Evolutionary conservation across 2,888 invertebrate genomes (phyloP), one percentile per base, ranked within the genome.

Genomic region (Dorcus hopei): DNA sequence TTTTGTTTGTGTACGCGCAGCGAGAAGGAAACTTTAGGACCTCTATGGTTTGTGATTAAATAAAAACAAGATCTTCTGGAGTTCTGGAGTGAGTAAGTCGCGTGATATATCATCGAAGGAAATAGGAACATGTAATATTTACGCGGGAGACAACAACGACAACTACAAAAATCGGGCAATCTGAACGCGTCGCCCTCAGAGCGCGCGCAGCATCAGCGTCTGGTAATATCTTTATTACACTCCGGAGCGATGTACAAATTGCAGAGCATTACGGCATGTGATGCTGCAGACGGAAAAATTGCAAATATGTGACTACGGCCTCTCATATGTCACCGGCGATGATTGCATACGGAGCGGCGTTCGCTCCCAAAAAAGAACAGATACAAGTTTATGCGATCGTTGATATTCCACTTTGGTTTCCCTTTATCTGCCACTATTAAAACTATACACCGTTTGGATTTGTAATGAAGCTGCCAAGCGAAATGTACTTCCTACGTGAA

Each of bases 201-300:
- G 61, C 9, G 45, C 45, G 66, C 65, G 68, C 61, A 65, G 64
- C 42, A 11, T 42, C 42, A 42, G 45, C 45, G 45, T 45, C 45
- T 45, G 45, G 45, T 71, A 72, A 74, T 74, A 73, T 72, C 72
- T 74, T 74, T 74, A 74, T 72, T 72, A 73, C 72, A 71, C 73
- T 70, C 70, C 64, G 64, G 71, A 71, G 72, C 68, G 64, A 67
- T 66, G 71, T 69, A 73, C 74, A 74, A 73, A 74, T 74, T 73
- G 72, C 72, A 61, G 68, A 66, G 68, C 72, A 72, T 74, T 73
- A 74, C 72, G 68, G 67, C 72, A 72, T 70, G 69, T 72, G 72
- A 70, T 70, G 69, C 66, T 70, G 70, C 70, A 72, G 72, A 72
- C 71, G 68, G 72, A 74, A 74, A 73, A 73, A 74, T 74, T 69